Evolutionary conservation across 2,797 vertebrate genomes (phyloP).

Genomic region (Cryptoprocta ferox): DNA sequence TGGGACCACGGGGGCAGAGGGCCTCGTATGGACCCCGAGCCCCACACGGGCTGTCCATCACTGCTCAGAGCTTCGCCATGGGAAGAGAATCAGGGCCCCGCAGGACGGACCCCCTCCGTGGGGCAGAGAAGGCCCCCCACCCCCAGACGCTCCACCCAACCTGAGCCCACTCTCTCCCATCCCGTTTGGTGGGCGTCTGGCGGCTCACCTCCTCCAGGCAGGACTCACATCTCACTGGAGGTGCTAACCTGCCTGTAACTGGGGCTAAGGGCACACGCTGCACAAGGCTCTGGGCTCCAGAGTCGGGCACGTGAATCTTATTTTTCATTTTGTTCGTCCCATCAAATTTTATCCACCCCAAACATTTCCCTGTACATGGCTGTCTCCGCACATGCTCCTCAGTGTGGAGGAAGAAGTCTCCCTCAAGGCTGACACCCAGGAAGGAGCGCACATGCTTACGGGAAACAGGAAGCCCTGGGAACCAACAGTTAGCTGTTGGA

Average conservation of each 20-base stretch:
- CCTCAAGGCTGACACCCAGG: accelerated
- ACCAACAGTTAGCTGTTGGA: accelerated
- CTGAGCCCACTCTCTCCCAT: accelerated
- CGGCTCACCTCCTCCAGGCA: accelerated
- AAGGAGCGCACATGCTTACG: accelerated
- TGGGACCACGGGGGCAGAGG: background rate
- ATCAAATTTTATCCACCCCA: accelerated
- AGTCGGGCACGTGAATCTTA: background rate
- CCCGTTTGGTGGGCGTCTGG: accelerated
- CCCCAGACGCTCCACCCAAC: accelerated
- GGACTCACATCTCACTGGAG: accelerated
- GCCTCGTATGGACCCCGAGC: background rate
- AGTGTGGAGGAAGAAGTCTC: accelerated
- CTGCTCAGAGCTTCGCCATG: background rate
- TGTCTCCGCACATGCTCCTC: background rate
- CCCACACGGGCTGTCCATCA: background rate
- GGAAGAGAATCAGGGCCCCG: background rate
- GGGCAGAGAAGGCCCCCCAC: too few species aligned
- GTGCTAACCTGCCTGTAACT: accelerated
- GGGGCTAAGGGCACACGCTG: too few species aligned
- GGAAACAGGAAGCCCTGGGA: too few species aligned
- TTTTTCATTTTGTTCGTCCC: accelerated
- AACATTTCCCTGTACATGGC: accelerated
- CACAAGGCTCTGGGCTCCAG: accelerated
- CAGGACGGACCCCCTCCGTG: accelerated